Conservation (phyloP, 2,113 vertebrate species). For the Proteles cristata region DNA sequence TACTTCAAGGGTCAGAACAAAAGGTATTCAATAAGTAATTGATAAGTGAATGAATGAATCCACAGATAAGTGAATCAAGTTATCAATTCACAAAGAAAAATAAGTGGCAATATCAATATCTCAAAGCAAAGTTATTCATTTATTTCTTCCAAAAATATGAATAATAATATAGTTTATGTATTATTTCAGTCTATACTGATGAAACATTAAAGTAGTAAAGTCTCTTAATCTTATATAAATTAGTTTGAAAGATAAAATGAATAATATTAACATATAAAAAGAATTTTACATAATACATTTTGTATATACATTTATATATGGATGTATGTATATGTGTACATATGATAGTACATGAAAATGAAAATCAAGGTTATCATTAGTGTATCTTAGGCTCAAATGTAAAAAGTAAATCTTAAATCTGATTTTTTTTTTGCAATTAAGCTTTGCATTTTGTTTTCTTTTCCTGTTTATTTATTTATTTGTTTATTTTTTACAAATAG, state of each 20-base stretch:
- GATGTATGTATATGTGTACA: not conserved
- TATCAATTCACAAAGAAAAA: conserved; percentile 19
- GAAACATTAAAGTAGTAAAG: conserved; percentile 1
- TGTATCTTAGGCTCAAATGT: not conserved
- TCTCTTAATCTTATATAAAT: conserved; percentile 26
- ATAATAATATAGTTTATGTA: conserved; percentile 5
- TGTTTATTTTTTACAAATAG: too few species aligned
- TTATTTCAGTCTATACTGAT: not conserved
- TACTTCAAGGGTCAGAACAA: not conserved
- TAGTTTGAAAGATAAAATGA: conserved; percentile 20
- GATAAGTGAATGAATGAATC: not conserved
- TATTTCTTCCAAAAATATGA: conserved; percentile 23
- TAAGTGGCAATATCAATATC: conserved; percentile 38
- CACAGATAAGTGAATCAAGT: not conserved
- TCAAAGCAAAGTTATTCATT: conserved; percentile 49
- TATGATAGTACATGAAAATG: conserved; percentile 33
- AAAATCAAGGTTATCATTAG: conserved; percentile 37
- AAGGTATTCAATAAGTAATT: not conserved
- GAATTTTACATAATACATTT: not conserved
- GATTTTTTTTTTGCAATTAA: not conserved
- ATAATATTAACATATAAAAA: not conserved
- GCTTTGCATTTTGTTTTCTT: too few species aligned
- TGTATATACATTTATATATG: not conserved
- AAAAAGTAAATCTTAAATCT: conserved; percentile 1
- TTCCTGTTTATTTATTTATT: too few species aligned